Percentiles rank a stretch among this genome's conserved stretches.
Conservation (phyloP, 2,797 vertebrate genomes). For the Myotis myotis region DNA sequence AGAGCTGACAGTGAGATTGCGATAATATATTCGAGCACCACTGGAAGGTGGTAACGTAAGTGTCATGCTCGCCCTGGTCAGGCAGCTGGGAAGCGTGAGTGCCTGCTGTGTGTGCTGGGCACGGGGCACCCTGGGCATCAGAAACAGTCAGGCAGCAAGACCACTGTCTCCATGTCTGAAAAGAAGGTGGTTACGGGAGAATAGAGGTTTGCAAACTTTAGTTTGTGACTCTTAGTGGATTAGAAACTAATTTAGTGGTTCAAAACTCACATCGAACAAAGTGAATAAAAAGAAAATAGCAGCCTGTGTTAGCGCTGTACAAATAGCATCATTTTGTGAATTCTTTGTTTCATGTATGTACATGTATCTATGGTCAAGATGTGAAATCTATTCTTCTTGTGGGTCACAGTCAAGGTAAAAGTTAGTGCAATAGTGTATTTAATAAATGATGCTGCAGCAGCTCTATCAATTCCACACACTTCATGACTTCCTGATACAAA, state of each 20-base stretch:
- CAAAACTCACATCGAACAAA: neutral
- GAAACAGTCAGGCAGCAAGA: neutral
- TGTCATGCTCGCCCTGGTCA: neutral
- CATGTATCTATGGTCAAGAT: neutral
- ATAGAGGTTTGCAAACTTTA: neutral
- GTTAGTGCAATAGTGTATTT: no score
- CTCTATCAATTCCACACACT: neutral
- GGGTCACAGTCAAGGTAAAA: neutral
- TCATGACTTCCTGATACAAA: neutral
- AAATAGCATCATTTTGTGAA: neutral
- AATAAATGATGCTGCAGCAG: fast-evolving
- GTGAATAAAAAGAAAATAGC: neutral
- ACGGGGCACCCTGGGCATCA: fast-evolving
- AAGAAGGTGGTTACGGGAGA: neutral
- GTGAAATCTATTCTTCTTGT: neutral
- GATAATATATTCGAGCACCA: neutral
- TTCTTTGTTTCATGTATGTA: neutral
- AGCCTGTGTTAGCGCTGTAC: neutral
- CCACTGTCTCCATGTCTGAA: fast-evolving
- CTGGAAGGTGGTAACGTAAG: fast-evolving
- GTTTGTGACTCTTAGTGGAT: neutral
- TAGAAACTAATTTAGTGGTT: neutral
- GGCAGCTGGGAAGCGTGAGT: neutral
- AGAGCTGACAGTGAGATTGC: neutral
- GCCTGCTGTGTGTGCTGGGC: neutral